These are phyloP conservation scores for Papilio aristodemus DNA, from an alignment of 1,140 invertebrate species.

Conservation along the genomic window DNA sequence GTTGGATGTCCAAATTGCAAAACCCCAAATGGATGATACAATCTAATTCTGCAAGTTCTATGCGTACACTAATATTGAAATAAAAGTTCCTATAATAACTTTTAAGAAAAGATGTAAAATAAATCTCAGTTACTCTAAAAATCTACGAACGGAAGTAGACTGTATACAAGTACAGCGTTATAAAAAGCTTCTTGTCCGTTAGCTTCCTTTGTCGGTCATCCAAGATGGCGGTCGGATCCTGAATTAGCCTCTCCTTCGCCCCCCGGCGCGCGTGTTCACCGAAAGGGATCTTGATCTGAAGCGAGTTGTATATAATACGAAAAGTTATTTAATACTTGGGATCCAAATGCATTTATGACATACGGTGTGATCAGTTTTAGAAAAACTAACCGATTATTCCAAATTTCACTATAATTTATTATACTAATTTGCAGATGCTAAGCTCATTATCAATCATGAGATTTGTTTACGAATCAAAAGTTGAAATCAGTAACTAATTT, in stretches of 20 bases:
- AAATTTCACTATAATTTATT: no score
- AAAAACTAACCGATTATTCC: no score
- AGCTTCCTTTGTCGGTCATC: conserved; percentile 38
- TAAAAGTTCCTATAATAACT: neutral
- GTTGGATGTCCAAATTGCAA: no score
- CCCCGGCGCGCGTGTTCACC: conserved; percentile 13
- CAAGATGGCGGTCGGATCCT: conserved; percentile 37
- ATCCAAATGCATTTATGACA: neutral
- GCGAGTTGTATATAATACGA: neutral
- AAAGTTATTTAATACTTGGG: conserved; percentile 4
- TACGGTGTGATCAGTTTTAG: neutral
- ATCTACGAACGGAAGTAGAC: neutral
- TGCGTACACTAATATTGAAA: neutral
- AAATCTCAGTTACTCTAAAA: neutral
- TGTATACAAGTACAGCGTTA: conserved; percentile 35
- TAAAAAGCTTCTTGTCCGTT: conserved; percentile 29
- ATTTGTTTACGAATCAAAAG: no score
- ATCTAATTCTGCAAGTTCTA: no score
- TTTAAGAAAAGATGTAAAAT: no score
- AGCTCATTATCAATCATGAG: no score
- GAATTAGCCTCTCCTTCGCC: conserved; percentile 25
- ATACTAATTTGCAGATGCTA: no score
- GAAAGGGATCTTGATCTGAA: conserved; percentile 22
- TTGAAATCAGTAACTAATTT: no score
- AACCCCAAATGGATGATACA: no score